Evolutionary conservation across 1,140 invertebrate genomes (phyloP).

Genomic region (Andricus grossulariae): DNA sequence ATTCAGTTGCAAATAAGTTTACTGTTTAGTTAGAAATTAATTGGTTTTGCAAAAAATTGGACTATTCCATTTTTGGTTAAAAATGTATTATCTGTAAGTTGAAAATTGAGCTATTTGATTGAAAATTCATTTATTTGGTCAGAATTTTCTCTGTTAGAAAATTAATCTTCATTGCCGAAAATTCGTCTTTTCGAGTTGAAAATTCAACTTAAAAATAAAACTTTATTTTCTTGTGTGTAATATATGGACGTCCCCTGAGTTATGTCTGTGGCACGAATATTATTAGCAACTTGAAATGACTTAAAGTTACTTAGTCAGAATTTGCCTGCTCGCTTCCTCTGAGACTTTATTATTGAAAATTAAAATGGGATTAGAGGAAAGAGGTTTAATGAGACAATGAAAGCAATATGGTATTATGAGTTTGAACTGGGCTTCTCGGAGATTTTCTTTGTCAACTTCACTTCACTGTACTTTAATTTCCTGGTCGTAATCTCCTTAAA

Average conservation of each 20-base stretch:
- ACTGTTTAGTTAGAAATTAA: no score
- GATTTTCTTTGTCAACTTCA: constrained; percentile 2
- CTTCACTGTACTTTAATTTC: not conserved
- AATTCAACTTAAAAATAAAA: no score
- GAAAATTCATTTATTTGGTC: no score
- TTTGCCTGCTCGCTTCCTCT: not conserved
- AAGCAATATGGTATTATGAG: constrained; percentile 1
- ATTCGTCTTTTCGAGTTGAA: no score
- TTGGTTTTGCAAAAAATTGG: no score
- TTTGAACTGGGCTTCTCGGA: not conserved
- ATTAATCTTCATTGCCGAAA: no score
- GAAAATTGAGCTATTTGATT: no score
- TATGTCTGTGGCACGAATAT: not conserved
- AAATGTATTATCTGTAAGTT: no score
- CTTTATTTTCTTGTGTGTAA: no score
- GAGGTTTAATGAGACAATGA: constrained; percentile 7
- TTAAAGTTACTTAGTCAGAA: constrained; percentile 1
- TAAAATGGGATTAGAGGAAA: not conserved
- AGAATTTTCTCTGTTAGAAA: no score
- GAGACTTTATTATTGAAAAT: constrained; percentile 1
- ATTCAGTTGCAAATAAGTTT: no score
- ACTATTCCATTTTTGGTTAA: no score
- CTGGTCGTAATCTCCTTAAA: constrained; percentile 10
- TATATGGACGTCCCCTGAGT: not conserved
- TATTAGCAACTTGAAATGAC: not conserved